Conservation (phyloP, 2,888 invertebrate species). For the Spicauda simplicius region DNA sequence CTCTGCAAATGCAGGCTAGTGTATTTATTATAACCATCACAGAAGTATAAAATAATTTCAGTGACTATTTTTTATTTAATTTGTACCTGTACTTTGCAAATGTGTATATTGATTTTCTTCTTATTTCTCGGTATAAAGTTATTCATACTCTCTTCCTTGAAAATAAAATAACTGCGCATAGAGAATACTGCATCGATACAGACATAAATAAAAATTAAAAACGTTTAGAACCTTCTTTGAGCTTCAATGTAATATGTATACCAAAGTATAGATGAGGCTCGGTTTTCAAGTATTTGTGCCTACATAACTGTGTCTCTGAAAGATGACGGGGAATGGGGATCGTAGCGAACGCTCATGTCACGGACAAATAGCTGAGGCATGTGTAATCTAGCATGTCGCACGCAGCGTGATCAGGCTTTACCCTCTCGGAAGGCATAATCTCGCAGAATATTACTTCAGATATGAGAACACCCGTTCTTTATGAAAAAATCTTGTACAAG, state of each 20-base stretch:
- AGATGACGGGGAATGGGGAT: not conserved
- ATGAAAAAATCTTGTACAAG: not conserved
- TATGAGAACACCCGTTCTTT: not conserved
- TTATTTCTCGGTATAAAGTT: too few species aligned
- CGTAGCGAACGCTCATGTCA: constrained; percentile 6
- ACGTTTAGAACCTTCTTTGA: too few species aligned
- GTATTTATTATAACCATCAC: not conserved
- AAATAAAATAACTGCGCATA: too few species aligned
- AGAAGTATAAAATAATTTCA: too few species aligned
- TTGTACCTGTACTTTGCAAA: too few species aligned
- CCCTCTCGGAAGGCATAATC: constrained; percentile 9
- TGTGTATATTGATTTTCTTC: too few species aligned
- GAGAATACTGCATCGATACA: too few species aligned
- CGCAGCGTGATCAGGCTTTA: constrained; percentile 12
- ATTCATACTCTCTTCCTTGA: too few species aligned
- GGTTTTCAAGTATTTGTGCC: not conserved
- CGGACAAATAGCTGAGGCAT: constrained; percentile 15
- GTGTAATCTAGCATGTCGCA: constrained; percentile 31
- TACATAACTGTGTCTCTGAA: not conserved
- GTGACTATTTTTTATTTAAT: too few species aligned
- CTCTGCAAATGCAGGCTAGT: constrained; percentile 3
- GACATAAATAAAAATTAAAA: too few species aligned
- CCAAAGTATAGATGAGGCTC: too few species aligned
- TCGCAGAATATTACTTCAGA: constrained; percentile 18
- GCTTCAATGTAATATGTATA: not conserved